Conservation (phyloP, 2,113 vertebrate species). For the Turnix velox region DNA sequence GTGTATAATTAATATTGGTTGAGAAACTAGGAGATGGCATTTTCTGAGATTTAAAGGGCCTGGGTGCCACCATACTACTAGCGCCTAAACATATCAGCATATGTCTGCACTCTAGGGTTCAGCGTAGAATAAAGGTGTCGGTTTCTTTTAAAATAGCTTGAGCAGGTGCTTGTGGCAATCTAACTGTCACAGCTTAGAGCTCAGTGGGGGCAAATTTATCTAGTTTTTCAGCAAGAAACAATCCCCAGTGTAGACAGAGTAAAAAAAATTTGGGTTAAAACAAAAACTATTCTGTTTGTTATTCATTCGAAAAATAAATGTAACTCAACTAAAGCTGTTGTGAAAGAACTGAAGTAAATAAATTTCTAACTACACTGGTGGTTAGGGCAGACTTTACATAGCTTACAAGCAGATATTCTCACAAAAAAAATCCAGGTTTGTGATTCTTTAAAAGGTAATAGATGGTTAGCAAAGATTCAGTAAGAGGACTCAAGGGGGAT, state of each 20-base stretch:
- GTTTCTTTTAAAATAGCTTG: neutral
- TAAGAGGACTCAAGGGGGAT: neutral
- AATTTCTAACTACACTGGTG: neutral
- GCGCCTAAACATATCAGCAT: neutral
- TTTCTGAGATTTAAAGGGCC: neutral
- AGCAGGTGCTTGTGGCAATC: neutral
- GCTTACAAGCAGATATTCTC: neutral
- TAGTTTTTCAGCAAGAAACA: neutral
- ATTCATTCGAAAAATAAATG: neutral
- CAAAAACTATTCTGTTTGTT: neutral
- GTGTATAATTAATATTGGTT: neutral
- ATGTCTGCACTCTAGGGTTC: neutral
- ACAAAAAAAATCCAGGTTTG: neutral
- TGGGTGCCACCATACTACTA: neutral
- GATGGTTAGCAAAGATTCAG: neutral
- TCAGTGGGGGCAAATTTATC: neutral
- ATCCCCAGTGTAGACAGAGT: neutral
- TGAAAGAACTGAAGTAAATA: neutral
- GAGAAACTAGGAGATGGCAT: neutral
- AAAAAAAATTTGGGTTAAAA: neutral
- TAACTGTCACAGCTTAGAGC: neutral
- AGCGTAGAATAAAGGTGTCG: neutral
- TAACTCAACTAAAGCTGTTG: neutral
- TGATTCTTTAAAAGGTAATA: neutral
- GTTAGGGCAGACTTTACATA: neutral